These are phyloP conservation scores for Phengaris alcon DNA, from an alignment of 2,888 invertebrate genomes.

Conservation along the genomic window DNA sequence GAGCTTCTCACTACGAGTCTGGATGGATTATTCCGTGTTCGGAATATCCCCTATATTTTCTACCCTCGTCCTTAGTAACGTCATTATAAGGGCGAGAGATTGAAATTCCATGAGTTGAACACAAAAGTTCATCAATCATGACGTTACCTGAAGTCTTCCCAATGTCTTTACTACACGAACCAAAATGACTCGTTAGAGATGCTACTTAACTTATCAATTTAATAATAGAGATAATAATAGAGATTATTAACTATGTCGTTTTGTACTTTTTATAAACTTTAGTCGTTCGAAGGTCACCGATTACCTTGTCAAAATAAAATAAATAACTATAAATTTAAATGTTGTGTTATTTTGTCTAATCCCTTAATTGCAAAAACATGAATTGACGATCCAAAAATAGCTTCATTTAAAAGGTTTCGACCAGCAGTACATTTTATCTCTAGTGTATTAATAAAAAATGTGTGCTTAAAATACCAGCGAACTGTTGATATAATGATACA, in stretches of 20 bases:
- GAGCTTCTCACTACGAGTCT: no score
- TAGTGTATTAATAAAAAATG: no score
- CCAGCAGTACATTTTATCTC: no score
- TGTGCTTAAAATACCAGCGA: no score
- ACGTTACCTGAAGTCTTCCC: constrained; percentile 35
- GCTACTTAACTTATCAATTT: constrained; percentile 69
- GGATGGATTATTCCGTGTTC: no score
- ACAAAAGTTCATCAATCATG: not conserved
- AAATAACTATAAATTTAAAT: constrained; percentile 65
- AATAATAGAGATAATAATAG: constrained; percentile 54
- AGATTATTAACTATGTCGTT: constrained; percentile 68
- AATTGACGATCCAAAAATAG: not conserved
- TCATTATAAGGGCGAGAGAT: no score
- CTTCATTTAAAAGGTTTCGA: not conserved
- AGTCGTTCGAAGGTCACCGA: constrained; percentile 76
- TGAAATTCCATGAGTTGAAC: no score
- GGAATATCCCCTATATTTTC: no score
- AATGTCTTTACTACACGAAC: constrained; percentile 34
- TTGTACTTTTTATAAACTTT: constrained; percentile 76
- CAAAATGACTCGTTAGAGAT: constrained; percentile 53
- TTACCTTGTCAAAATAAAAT: constrained; percentile 77
- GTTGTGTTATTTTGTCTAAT: constrained; percentile 39
- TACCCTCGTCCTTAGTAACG: no score
- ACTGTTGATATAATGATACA: not conserved
- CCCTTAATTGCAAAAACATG: constrained; percentile 39